Evolutionary conservation across 2,797 vertebrate species (phyloP).

Genomic region (Hapalemur alaotrensis): DNA sequence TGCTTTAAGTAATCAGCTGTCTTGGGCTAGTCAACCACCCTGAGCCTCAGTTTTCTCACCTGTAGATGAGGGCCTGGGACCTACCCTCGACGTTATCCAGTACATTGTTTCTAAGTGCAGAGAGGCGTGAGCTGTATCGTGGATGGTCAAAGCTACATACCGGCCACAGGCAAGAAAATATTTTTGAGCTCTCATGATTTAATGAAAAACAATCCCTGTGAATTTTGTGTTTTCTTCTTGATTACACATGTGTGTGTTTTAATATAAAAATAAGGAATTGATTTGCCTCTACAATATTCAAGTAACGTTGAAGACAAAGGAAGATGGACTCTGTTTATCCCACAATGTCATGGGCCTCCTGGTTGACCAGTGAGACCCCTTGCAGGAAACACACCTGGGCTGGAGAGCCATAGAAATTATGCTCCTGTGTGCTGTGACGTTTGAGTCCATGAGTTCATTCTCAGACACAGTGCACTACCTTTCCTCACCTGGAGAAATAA

Average conservation of each 20-base stretch:
- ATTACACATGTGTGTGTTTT: background rate
- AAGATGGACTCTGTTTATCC: background rate
- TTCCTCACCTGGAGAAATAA: background rate
- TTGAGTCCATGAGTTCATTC: background rate
- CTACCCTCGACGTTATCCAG: background rate
- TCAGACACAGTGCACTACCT: background rate
- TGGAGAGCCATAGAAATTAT: background rate
- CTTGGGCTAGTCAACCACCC: background rate
- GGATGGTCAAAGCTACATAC: background rate
- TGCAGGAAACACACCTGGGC: rapidly evolving
- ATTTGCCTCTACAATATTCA: background rate
- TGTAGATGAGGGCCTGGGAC: background rate
- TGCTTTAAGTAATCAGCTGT: background rate
- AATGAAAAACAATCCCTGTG: background rate
- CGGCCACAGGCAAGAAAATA: background rate
- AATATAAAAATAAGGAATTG: background rate
- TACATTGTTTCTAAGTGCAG: background rate
- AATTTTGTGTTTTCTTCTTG: background rate
- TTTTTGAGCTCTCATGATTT: background rate
- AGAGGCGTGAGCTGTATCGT: background rate
- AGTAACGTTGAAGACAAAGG: background rate
- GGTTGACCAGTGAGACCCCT: background rate
- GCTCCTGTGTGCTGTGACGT: background rate
- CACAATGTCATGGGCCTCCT: background rate
- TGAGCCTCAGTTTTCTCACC: background rate